phyloP scores from a whole-genome alignment of 2,888 invertebrate species.

The Orthonychiurus folsomi region DNA sequence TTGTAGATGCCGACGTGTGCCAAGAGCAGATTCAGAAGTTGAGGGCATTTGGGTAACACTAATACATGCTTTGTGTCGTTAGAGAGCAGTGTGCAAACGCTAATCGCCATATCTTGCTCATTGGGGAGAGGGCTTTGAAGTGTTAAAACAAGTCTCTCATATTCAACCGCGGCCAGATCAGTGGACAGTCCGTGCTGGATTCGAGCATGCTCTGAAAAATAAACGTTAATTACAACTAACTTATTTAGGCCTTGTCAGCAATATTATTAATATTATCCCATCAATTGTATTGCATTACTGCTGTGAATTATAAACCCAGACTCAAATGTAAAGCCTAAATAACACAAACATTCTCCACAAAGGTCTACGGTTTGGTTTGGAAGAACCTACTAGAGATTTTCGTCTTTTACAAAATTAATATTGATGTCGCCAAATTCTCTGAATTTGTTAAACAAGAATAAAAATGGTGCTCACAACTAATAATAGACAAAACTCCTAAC shows the following conservation, averaged over 20 bases:
- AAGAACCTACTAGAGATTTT: too few species aligned
- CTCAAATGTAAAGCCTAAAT: neutral
- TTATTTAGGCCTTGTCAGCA: too few species aligned
- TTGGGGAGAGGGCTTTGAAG: conserved; percentile 93
- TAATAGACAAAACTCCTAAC: too few species aligned
- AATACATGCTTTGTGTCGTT: conserved; percentile 86
- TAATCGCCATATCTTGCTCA: conserved; percentile 96
- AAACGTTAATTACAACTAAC: conserved; percentile 2
- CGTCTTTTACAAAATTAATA: too few species aligned
- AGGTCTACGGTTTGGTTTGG: too few species aligned
- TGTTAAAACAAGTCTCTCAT: conserved; percentile 79
- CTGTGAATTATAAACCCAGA: neutral
- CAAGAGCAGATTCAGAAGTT: conserved; percentile 75
- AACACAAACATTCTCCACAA: too few species aligned
- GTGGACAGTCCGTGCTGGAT: conserved; percentile 56
- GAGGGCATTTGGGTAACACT: conserved; percentile 73
- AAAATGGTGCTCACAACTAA: too few species aligned
- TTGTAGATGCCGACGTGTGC: conserved; percentile 92
- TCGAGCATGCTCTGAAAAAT: conserved; percentile 40
- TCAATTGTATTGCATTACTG: conserved; percentile 1
- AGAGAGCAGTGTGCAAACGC: conserved; percentile 89
- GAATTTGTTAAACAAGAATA: too few species aligned
- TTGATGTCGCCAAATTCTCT: too few species aligned
- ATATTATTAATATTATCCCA: too few species aligned
- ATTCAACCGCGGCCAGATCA: conserved; percentile 50